Percentiles rank a stretch among this genome's conserved stretches.
Evolutionary conservation across 2,888 invertebrate species (phyloP).

Genomic region (Drosophila falleni): DNA sequence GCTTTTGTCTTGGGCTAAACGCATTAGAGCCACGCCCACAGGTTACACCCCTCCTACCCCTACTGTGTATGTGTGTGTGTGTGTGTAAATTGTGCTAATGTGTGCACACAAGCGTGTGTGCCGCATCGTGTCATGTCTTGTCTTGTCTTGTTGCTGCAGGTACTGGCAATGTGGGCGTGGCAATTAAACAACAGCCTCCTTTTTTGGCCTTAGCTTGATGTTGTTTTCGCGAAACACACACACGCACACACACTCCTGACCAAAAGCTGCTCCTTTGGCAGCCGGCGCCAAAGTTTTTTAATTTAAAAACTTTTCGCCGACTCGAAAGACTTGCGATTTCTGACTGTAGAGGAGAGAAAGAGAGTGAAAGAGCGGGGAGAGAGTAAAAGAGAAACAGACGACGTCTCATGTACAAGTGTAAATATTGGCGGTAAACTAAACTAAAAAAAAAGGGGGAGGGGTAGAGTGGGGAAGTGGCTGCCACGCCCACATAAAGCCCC

Average conservation of each 20-base stretch:
- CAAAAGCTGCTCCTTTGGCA: slow-evolving; percentile 55
- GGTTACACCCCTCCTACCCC: too few species aligned
- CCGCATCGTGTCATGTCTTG: slow-evolving; percentile 36
- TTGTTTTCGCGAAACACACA: slow-evolving; percentile 44
- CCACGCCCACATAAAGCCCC: slow-evolving; percentile 14
- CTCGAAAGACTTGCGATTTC: slow-evolving; percentile 45
- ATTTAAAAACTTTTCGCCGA: slow-evolving; percentile 77
- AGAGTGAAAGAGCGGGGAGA: too few species aligned
- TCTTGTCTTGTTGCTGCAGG: slow-evolving; percentile 40
- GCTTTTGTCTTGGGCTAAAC: slow-evolving; percentile 31
- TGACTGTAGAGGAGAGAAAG: not conserved
- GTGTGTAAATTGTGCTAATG: slow-evolving; percentile 44
- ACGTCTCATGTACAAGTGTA: slow-evolving; percentile 54
- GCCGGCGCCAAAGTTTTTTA: slow-evolving; percentile 79
- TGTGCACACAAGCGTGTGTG: slow-evolving; percentile 70
- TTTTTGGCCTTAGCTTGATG: slow-evolving; percentile 16
- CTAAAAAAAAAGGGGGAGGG: too few species aligned
- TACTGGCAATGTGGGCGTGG: slow-evolving; percentile 52
- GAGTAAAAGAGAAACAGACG: slow-evolving; percentile 31
- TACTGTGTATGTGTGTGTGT: slow-evolving; percentile 27
- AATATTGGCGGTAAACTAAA: slow-evolving; percentile 62
- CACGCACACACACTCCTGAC: slow-evolving; percentile 18
- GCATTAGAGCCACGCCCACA: slow-evolving; percentile 44
- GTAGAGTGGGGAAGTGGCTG: too few species aligned
- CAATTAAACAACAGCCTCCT: slow-evolving; percentile 60